phyloP scores from a whole-genome alignment of 2,888 invertebrate genomes.

The Rapana venosa region DNA sequence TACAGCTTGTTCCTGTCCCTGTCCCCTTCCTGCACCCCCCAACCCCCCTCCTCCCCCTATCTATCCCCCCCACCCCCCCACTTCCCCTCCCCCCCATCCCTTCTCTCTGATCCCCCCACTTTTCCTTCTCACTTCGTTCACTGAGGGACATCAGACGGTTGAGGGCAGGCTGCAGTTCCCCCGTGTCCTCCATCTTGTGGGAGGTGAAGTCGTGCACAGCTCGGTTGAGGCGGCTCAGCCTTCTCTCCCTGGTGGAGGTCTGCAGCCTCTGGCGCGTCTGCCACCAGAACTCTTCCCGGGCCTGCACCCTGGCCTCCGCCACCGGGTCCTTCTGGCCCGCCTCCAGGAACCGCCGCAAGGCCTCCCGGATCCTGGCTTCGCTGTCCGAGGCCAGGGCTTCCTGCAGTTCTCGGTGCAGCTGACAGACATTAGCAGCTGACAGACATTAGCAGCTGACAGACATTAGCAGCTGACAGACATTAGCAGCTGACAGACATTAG shows the following conservation, averaged over 20 bases:
- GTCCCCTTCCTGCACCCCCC: too few species aligned
- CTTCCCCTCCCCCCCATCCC: too few species aligned
- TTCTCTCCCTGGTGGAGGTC: neutral
- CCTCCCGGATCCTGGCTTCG: neutral
- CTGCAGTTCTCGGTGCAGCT: conserved; percentile 17
- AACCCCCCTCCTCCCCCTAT: too few species aligned
- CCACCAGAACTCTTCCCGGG: neutral
- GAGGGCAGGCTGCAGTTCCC: conserved; percentile 6
- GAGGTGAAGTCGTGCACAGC: neutral
- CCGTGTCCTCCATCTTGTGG: conserved; percentile 17
- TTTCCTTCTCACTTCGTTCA: neutral
- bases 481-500: too few species aligned
- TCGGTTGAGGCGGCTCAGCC: neutral
- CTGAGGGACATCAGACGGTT: conserved; percentile 21
- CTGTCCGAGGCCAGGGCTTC: neutral
- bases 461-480: too few species aligned
- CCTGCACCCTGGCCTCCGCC: neutral
- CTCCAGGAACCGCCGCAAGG: neutral
- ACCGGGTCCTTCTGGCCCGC: conserved; percentile 4
- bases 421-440: too few species aligned
- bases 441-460: too few species aligned
- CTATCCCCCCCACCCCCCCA: too few species aligned
- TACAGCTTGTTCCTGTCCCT: too few species aligned
- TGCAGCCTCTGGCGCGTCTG: neutral
- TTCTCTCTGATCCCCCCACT: neutral